phyloP scores from a whole-genome alignment of 2,113 vertebrate species.

The Catharus fuscescens region DNA sequence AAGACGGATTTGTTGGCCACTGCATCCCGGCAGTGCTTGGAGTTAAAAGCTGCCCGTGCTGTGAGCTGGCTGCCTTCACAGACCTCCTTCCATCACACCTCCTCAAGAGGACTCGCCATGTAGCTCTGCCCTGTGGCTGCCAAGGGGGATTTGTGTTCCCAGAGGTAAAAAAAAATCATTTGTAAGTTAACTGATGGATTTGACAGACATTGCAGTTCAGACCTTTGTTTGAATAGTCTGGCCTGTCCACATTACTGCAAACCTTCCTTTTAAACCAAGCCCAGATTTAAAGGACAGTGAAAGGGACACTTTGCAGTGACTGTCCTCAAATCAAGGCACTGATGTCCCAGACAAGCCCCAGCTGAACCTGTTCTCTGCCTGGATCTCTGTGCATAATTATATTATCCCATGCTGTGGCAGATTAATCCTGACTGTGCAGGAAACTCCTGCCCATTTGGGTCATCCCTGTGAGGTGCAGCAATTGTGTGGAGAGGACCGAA shows the following conservation, averaged over 20 bases:
- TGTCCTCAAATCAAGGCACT: background rate
- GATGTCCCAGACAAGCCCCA: background rate
- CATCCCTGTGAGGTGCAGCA: background rate
- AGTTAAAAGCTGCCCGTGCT: background rate
- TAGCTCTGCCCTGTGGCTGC: background rate
- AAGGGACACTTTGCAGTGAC: background rate
- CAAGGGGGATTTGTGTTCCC: background rate
- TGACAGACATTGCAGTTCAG: background rate
- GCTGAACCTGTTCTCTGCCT: slow-evolving; percentile 5
- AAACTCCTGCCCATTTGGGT: slow-evolving; percentile 61
- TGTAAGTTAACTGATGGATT: background rate
- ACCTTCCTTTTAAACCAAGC: background rate
- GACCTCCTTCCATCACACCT: background rate
- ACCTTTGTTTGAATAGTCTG: background rate
- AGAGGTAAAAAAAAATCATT: background rate
- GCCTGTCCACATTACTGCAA: background rate
- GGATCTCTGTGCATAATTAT: background rate
- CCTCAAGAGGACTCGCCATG: background rate
- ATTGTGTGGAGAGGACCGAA: background rate
- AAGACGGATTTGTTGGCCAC: background rate
- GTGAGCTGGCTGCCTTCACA: background rate
- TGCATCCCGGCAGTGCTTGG: background rate
- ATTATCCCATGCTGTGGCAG: slow-evolving; percentile 37
- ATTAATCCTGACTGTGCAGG: slow-evolving; percentile 42
- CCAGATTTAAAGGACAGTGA: background rate